Evolutionary conservation across 2,888 invertebrate species (phyloP), one percentile per base, ranked within the genome.

Genomic region (Malachius bipustulatus): DNA sequence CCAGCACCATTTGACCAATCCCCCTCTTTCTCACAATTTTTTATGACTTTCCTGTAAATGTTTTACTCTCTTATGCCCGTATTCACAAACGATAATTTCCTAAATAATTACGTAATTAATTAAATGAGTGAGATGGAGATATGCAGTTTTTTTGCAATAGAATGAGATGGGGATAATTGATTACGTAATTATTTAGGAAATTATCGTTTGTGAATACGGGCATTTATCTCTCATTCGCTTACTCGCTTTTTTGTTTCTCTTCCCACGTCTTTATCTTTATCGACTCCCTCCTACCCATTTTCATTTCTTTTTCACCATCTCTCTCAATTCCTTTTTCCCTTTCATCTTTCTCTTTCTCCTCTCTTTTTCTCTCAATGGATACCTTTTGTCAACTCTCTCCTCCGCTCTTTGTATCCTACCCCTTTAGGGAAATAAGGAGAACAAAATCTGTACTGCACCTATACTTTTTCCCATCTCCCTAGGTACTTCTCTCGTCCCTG

Each of bases 241-340:
- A n/a, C 29, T 29, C 11, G 6, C 29, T 29, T 10, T 10, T 10
- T 10, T 11, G 8, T 11, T 29, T 10, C 11, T 10, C 11, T 11
- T 29, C 11, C 11, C 29, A n/a, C 29, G 8, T 10, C 11, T 11
- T 29, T 10, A n/a, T 10, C 11, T 11, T 29, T 11, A n/a, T 10
- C 11, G 9, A n/a, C 29, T 29, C 29, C 11, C 29, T 29, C 11
- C 11, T 10, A n/a, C 29, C 11, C 29, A n/a, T 10, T 29, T 29
- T 11, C 9, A 8, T 24, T 24, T 24, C 24, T 24, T 9, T 24
- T 24, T 24, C 24, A 8, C 24, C 9, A 8, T 9, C 8, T 24
- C 24, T 24, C 9, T 24, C 24, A 8, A 8, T 24, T 24, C 9
- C 24, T 24, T 9, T 24, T 24, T 9, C 24, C 24, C 24, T 24